Conservation (phyloP, 53 echinoderm and acorn worm genomes). For the Pentamera pediparva region DNA sequence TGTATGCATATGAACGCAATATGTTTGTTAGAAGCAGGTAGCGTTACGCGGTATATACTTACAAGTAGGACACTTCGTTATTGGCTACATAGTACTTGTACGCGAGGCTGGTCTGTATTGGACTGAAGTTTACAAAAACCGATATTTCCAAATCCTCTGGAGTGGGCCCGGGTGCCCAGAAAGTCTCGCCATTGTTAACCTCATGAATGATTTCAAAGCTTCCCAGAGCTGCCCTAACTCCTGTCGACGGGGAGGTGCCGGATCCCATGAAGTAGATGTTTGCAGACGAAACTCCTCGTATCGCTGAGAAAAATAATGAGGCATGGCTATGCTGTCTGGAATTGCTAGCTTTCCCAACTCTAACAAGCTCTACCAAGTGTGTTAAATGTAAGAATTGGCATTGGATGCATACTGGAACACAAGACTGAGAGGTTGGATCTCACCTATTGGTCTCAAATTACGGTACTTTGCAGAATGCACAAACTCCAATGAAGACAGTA, state of each 20-base stretch:
- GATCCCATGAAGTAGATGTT: background rate
- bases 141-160: background rate
- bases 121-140: background rate
- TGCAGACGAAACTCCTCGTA: background rate
- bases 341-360: no score
- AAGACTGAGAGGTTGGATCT: no score
- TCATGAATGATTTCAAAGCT: constrained; percentile 11
- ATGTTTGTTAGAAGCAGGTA: no score
- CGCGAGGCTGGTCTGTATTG: background rate
- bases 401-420: no score
- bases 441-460: no score
- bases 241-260: background rate
- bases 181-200: background rate
- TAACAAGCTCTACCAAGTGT: no score
- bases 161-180: background rate
- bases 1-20: no score
- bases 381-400: no score
- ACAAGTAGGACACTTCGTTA: background rate
- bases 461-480: no score
- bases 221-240: background rate
- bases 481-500: no score
- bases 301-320: background rate
- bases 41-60: no score
- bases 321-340: no score
- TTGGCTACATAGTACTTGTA: constrained; percentile 1